Evolutionary conservation across 2,113 vertebrate species (phyloP).

Genomic region (Semnornis frantzii): DNA sequence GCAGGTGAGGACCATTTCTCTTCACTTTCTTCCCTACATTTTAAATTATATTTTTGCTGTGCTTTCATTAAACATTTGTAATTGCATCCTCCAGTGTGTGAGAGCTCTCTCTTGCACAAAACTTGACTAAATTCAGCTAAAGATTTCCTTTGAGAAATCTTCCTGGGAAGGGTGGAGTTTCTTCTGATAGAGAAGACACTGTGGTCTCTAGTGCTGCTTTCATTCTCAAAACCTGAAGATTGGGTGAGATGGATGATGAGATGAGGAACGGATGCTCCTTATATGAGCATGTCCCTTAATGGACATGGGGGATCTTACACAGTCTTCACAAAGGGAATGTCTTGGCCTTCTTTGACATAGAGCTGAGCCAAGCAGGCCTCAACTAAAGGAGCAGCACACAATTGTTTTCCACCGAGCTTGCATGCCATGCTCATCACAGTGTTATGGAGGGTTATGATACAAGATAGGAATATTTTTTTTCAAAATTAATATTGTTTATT

Average conservation of each 20-base stretch:
- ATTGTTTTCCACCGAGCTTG: not conserved
- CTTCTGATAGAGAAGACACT: not conserved
- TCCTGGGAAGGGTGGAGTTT: not conserved
- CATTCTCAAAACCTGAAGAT: not conserved
- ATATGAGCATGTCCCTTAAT: fast-evolving
- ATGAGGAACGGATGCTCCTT: not conserved
- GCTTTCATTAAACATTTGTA: slow-evolving; percentile 1
- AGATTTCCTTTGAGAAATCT: not conserved
- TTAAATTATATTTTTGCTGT: not conserved
- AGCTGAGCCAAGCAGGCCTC: not conserved
- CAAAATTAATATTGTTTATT: no score
- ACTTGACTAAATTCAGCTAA: not conserved
- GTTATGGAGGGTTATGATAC: no score
- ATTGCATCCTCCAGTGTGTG: not conserved
- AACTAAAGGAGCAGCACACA: not conserved
- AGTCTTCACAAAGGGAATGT: not conserved
- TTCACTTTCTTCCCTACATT: not conserved
- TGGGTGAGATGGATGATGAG: not conserved
- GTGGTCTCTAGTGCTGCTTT: not conserved
- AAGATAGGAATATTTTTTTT: no score
- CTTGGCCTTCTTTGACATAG: fast-evolving
- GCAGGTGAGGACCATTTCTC: not conserved
- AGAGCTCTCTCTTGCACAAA: not conserved
- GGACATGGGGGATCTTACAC: not conserved
- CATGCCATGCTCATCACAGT: not conserved